Percentiles rank a stretch among this genome's conserved stretches.
These are phyloP conservation scores for Lutraria lutraria DNA, from an alignment of 2,888 invertebrate species.

Conservation along the genomic window DNA sequence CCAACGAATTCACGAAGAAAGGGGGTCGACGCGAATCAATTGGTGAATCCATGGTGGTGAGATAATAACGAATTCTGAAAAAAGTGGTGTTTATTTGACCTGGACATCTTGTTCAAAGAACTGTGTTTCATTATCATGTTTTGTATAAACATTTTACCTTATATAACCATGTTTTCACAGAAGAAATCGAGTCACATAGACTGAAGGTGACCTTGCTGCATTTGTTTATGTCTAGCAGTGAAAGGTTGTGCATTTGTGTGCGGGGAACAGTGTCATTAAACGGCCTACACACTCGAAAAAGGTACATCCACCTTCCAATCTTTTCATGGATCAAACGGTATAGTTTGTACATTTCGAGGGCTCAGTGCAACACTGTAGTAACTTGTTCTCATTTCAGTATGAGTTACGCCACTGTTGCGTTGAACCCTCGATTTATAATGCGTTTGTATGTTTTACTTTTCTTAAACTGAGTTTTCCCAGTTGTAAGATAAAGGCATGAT, in stretches of 20 bases:
- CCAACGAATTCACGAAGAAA: too few species aligned
- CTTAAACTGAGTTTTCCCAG: conserved; percentile 11
- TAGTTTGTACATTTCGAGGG: conserved; percentile 24
- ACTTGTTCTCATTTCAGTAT: too few species aligned
- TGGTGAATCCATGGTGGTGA: too few species aligned
- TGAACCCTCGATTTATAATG: too few species aligned
- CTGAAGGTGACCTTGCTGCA: not conserved
- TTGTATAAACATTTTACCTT: not conserved
- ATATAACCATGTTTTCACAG: not conserved
- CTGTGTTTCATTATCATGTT: not conserved
- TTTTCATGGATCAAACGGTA: not conserved
- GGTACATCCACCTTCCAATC: not conserved
- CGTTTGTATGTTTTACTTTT: conserved; percentile 34
- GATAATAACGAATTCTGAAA: not conserved
- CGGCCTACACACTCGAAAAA: not conserved
- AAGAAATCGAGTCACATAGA: not conserved
- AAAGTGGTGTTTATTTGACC: not conserved
- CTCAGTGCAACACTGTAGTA: too few species aligned
- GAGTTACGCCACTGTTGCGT: too few species aligned
- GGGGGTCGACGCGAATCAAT: too few species aligned
- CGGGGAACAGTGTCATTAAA: not conserved
- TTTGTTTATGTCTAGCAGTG: not conserved
- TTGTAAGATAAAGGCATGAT: not conserved
- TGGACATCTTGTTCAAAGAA: not conserved
- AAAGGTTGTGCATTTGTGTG: not conserved